phyloP scores from a whole-genome alignment of 2,888 invertebrate species.

The Hemithea aestivaria region DNA sequence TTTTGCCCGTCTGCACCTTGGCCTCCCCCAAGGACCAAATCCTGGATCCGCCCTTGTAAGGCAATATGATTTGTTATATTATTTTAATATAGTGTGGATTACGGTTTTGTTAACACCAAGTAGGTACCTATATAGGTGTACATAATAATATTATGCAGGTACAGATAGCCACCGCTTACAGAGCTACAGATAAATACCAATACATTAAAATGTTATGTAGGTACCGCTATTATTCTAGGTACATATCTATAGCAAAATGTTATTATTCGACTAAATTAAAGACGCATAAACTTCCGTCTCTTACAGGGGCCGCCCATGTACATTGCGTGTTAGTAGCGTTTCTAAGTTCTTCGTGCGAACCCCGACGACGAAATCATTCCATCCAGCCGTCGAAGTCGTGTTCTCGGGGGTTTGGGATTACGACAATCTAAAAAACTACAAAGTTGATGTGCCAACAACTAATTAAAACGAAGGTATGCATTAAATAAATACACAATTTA shows the following conservation, averaged over 20 bases:
- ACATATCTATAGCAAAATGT: conserved; percentile 54
- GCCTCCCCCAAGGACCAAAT: too few species aligned
- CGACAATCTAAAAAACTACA: conserved; percentile 70
- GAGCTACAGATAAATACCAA: too few species aligned
- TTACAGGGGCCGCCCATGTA: conserved; percentile 33
- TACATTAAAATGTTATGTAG: too few species aligned
- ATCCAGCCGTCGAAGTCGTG: conserved; percentile 79
- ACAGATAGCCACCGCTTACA: too few species aligned
- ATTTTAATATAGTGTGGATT: too few species aligned
- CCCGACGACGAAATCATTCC: conserved; percentile 78
- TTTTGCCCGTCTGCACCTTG: too few species aligned
- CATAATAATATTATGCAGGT: too few species aligned
- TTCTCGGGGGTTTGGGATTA: conserved; percentile 77
- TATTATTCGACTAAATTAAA: conserved; percentile 60
- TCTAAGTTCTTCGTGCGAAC: conserved; percentile 68
- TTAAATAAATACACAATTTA: conserved; percentile 37
- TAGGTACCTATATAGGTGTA: too few species aligned
- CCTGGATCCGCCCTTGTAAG: too few species aligned
- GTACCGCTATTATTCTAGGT: too few species aligned
- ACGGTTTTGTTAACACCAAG: too few species aligned
- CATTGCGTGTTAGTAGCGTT: conserved; percentile 52
- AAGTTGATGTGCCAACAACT: conserved; percentile 74
- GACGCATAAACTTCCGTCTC: conserved; percentile 35
- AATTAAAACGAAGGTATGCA: conserved; percentile 71
- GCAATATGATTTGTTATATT: too few species aligned